A percentile compares a stretch with the other conserved stretches of the same genome.
phyloP scores from a whole-genome alignment of 2,113 vertebrate species.

The Periophthalmus modestus region DNA sequence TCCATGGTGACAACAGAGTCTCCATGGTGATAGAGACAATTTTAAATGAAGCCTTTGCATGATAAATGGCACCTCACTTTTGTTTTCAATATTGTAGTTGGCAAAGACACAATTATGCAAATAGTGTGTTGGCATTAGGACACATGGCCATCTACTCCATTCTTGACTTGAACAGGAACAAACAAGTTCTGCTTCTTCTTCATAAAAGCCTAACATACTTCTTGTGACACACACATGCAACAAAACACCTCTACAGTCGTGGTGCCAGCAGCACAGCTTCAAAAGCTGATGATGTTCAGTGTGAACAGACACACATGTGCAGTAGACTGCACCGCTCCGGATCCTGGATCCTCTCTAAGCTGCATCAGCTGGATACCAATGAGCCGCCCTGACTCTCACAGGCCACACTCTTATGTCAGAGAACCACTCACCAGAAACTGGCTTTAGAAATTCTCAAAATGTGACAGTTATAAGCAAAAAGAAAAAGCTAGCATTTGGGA shows the following conservation, averaged over 20 bases:
- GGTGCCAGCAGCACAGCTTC: slow-evolving; percentile 6
- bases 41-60: slow-evolving; percentile 27
- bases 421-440: slow-evolving; percentile 3
- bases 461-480: slow-evolving; percentile 9
- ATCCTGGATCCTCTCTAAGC: slow-evolving; percentile 7
- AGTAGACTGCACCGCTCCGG: not conserved
- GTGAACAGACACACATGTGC: not conserved
- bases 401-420: slow-evolving; percentile 2
- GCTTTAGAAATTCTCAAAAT: slow-evolving; percentile 4
- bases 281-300: slow-evolving; percentile 13
- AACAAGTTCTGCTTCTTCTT: slow-evolving; percentile 11
- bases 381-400: slow-evolving; percentile 2
- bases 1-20: slow-evolving; percentile 36
- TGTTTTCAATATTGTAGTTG: slow-evolving; percentile 19
- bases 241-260: slow-evolving; percentile 26
- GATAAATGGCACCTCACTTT: slow-evolving; percentile 18
- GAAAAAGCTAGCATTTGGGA: slow-evolving; percentile 1
- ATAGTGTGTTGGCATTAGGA: not conserved
- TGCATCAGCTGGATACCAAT: slow-evolving; percentile 15
- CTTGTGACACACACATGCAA: slow-evolving; percentile 17
- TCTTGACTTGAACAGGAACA: not conserved
- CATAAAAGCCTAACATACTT: slow-evolving; percentile 16
- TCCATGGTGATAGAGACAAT: slow-evolving; percentile 41
- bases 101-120: slow-evolving; percentile 26
- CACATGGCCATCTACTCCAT: not conserved